phyloP scores from a whole-genome alignment of 2,888 invertebrate species.

The Drosophila percnosoma region DNA sequence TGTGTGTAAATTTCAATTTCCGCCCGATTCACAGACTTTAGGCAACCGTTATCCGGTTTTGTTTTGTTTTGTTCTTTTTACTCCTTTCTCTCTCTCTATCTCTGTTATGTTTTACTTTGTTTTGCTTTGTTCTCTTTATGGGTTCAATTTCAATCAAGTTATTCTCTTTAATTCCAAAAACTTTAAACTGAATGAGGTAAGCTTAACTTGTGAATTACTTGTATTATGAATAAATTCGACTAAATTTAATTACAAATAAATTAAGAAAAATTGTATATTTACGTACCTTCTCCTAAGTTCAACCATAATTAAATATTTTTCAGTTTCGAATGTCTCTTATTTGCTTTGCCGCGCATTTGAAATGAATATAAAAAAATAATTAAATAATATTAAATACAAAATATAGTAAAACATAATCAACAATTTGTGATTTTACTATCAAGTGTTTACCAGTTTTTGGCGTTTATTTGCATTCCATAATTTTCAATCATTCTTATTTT shows the following conservation, averaged over 20 bases:
- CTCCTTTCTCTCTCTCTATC: background rate
- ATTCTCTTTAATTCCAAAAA: constrained; percentile 6
- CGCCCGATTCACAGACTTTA: constrained; percentile 40
- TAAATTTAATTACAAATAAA: background rate
- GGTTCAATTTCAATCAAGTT: constrained; percentile 45
- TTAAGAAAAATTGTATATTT: background rate
- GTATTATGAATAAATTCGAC: too few relatives aligned
- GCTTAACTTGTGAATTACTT: background rate
- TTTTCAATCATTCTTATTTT: background rate
- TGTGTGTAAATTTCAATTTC: constrained; percentile 66
- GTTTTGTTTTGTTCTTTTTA: constrained; percentile 1
- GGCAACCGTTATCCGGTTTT: constrained; percentile 38
- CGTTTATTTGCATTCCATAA: background rate
- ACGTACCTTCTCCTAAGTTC: fast-evolving
- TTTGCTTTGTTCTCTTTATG: constrained; percentile 13
- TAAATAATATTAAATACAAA: too few relatives aligned
- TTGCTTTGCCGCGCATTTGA: background rate
- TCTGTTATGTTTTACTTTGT: constrained; percentile 4
- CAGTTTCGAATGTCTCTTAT: background rate
- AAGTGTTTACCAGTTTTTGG: constrained; percentile 13
- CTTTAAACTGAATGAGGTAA: constrained; percentile 16
- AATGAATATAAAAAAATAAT: background rate
- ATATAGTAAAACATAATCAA: background rate
- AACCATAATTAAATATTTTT: background rate
- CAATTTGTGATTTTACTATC: background rate